Conservation (phyloP, 2,888 invertebrate genomes). For the Hipparchia semele region DNA sequence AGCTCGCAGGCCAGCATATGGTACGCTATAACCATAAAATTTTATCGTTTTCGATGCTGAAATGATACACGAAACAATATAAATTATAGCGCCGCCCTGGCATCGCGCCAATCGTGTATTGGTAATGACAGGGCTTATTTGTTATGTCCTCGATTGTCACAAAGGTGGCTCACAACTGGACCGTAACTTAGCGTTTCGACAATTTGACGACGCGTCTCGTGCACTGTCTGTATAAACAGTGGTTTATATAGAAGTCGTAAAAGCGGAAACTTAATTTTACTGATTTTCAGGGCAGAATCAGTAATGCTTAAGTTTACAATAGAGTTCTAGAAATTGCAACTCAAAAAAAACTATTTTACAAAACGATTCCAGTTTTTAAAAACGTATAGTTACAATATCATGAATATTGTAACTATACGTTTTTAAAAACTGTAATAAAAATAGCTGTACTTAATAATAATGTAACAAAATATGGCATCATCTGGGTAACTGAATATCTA, state of each 20-base stretch:
- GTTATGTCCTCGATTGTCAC: conserved; percentile 59
- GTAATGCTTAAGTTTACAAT: too few relatives aligned
- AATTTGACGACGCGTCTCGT: conserved; percentile 41
- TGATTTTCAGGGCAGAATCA: too few relatives aligned
- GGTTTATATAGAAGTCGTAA: not conserved
- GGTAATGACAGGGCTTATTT: conserved; percentile 74
- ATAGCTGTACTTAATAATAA: too few relatives aligned
- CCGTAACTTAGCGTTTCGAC: conserved; percentile 47
- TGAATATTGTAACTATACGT: too few relatives aligned
- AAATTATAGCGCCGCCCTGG: conserved; percentile 75
- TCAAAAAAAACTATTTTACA: too few relatives aligned
- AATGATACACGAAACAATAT: conserved; percentile 82
- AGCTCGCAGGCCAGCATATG: conserved; percentile 37
- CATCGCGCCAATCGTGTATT: conserved; percentile 64
- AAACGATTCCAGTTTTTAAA: too few relatives aligned
- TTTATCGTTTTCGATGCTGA: conserved; percentile 79
- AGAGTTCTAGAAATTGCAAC: too few relatives aligned
- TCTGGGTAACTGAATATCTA: too few relatives aligned
- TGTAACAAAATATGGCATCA: too few relatives aligned
- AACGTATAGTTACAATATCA: too few relatives aligned
- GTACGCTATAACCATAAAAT: conserved; percentile 76
- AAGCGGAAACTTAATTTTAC: too few relatives aligned
- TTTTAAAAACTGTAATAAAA: too few relatives aligned
- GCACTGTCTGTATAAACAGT: not conserved
- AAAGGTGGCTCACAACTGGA: conserved; percentile 42